Base-by-base conservation (phyloP, 2,888 invertebrate genomes). In the Timandra comae region DNA sequence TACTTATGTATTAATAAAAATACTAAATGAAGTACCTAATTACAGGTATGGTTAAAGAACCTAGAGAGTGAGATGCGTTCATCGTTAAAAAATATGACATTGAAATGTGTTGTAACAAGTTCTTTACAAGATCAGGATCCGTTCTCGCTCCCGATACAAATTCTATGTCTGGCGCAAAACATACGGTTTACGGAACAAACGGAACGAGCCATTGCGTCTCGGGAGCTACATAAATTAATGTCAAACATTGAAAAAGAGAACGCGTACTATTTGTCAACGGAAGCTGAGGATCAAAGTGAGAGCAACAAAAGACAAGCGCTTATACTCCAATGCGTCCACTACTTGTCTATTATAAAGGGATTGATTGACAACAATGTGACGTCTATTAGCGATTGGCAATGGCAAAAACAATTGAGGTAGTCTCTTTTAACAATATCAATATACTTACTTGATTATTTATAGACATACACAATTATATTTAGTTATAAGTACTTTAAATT, bases 391-490 rank as follows among this genome's bases (percentile, higher is more conserved):
- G 93, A 96, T 63, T 99, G 99, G 99, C 84, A 89, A 29, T 99
- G 99, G 99, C 93, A 95, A 72, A 95, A 95, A 72, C 98, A 98
- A 70, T 87, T 99, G 27, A 90, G 96, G 90, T 93, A 70, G 43
- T 38, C 32, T 12, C 19, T 25, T 44, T 3, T 5, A 16, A 1
- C 16, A 16, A n/a, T 16, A 16, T 1, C 16, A n/a, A n/a, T n/a
- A n/a, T n/a, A n/a, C n/a, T n/a, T n/a, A n/a, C n/a, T n/a, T n/a
- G n/a, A n/a, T n/a, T n/a, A n/a, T n/a, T n/a, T n/a, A n/a, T n/a
- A n/a, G n/a, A n/a, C n/a, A n/a, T n/a, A n/a, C n/a, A n/a, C n/a
- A n/a, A n/a, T n/a, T n/a, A n/a, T n/a, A n/a, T n/a, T n/a, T n/a
- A n/a, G n/a, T n/a, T n/a, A n/a, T n/a, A n/a, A n/a, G n/a, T n/a